Conservation (phyloP, 2,797 vertebrate species). For the Gallirallus australis region DNA sequence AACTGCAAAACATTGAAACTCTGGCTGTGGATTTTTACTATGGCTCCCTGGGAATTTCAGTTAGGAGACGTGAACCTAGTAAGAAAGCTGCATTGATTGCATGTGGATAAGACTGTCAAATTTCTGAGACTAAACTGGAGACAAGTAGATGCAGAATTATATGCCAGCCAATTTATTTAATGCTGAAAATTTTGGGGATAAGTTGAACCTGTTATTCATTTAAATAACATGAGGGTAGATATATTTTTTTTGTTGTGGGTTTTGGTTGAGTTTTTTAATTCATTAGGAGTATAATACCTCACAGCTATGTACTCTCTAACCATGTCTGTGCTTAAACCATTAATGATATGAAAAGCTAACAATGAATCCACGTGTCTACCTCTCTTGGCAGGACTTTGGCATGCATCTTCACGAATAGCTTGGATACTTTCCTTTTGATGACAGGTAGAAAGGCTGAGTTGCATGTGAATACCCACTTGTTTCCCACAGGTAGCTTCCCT, state of each 20-base stretch:
- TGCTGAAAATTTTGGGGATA: not conserved
- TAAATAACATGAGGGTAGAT: not conserved
- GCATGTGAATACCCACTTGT: not conserved
- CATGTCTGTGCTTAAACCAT: not conserved
- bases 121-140: not conserved
- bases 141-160: not conserved
- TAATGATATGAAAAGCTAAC: not conserved
- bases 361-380: not conserved
- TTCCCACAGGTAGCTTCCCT: not conserved
- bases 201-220: not conserved
- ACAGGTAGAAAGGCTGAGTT: not conserved
- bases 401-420: not conserved
- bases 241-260: no score
- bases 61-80: fast-evolving
- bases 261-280: not conserved
- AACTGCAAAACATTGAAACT: not conserved
- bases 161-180: not conserved
- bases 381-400: not conserved
- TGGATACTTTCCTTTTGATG: not conserved
- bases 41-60: not conserved
- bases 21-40: not conserved
- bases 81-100: not conserved
- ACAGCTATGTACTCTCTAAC: not conserved
- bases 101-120: fast-evolving
- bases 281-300: not conserved